Base-by-base conservation (phyloP, 2,888 invertebrate species). In the Plagodis pulveraria region DNA sequence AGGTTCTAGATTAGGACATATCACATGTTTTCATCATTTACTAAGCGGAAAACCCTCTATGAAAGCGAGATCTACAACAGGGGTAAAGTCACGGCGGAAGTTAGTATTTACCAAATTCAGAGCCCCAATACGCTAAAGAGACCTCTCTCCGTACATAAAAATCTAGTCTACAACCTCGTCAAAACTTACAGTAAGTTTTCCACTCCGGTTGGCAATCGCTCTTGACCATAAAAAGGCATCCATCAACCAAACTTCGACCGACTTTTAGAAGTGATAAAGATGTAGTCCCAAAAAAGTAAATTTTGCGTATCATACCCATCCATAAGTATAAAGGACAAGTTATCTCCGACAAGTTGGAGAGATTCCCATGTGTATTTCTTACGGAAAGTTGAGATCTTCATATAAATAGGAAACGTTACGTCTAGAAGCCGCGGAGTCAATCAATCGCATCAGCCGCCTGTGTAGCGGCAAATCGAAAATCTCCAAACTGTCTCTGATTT, bases 391-490 rank as follows among this genome's bases (percentile, higher is more conserved):
- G 75, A 81, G 77, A 84, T 86, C 83, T 86, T 86, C 84, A 86
- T 86, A 86, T 84, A 86, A 84, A 86, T 86, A 83, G 84, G 74
- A 82, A 84, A 80, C 79, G 81, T 81, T 75, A 83, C 83, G 79
- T 78, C 78, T 74, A 59, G 77, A 80, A 78, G 77, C 81, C 80
- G 76, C 70, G 67, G 74, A 86, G 84, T 84, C 86, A 85, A 86
- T 86, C 86, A 86, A 81, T 81, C 80, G 81, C 76, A 76, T 65
- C 81, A 78, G 72, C 81, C 83, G 85, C 73, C 80, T 83, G 85
- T 80, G 86, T 84, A 85, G 86, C 86, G 86, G 81, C 81, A 86
- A 86, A 86, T 86, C 84, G 86, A 84, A 86, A 83, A 83, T 83
- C 79, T 80, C 73, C 77, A 79, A 83, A 84, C 81, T 82, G 81